phyloP scores from a whole-genome alignment of 2,888 invertebrate genomes.

The Lydus trimaculatus region DNA sequence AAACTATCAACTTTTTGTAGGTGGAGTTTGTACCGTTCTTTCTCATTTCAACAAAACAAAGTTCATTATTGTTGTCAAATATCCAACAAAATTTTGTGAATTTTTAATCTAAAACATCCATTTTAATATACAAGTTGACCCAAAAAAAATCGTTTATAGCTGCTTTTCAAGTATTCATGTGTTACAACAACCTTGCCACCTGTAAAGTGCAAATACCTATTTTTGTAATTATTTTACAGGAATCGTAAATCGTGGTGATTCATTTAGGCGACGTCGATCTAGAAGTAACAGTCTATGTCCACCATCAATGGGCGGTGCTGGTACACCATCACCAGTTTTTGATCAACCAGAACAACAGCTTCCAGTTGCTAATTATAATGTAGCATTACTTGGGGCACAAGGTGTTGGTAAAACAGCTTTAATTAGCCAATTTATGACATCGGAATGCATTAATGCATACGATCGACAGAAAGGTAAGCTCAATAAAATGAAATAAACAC shows the following conservation, averaged over 20 bases:
- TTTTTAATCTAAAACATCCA: too few species aligned
- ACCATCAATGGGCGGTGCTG: constrained; percentile 46
- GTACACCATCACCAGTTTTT: constrained; percentile 55
- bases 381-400: constrained; percentile 80
- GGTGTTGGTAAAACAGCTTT: constrained; percentile 88
- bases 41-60: too few species aligned
- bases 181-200: too few species aligned
- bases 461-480: constrained; percentile 81
- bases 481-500: too few species aligned
- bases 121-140: too few species aligned
- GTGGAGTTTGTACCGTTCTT: too few species aligned
- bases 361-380: constrained; percentile 64
- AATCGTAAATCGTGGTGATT: constrained; percentile 93
- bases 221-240: constrained; percentile 65
- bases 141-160: too few species aligned
- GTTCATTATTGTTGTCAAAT: too few species aligned
- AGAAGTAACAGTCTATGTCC: constrained; percentile 84
- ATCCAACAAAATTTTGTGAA: too few species aligned
- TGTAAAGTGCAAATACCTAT: too few species aligned
- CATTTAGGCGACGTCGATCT: constrained; percentile 84
- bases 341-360: constrained; percentile 64
- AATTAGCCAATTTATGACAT: constrained; percentile 89
- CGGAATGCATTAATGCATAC: constrained; percentile 93
- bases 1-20: too few species aligned
- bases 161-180: too few species aligned